phyloP scores from a whole-genome alignment of 2,888 invertebrate genomes.

The Pristionchus mayeri region DNA sequence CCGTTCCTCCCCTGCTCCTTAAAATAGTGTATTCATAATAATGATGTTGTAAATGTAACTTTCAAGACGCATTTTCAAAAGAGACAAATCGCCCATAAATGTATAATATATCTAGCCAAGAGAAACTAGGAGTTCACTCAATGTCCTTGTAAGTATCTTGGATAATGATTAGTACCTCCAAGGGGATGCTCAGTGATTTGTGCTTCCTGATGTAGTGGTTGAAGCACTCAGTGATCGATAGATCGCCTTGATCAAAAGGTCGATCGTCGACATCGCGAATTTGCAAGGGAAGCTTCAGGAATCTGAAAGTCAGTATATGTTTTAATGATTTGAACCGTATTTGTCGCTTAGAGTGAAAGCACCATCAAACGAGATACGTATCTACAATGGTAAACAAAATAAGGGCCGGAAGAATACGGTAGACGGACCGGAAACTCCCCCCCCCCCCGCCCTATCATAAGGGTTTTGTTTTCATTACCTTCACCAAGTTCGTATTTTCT shows the following conservation, averaged over 20 bases:
- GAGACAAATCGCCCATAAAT: too few relatives aligned
- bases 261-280: slow-evolving; percentile 57
- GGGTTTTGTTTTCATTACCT: background rate
- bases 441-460: too few relatives aligned
- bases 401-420: too few relatives aligned
- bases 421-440: too few relatives aligned
- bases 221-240: slow-evolving; percentile 53
- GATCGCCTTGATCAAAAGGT: slow-evolving; percentile 50
- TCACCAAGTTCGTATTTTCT: background rate
- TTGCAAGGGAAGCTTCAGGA: slow-evolving; percentile 57
- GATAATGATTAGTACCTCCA: too few relatives aligned
- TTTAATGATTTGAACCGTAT: background rate
- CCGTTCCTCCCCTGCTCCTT: background rate
- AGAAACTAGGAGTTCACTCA: background rate
- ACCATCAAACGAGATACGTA: too few relatives aligned
- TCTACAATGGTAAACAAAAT: too few relatives aligned
- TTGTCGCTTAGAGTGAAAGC: background rate
- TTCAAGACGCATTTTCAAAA: background rate
- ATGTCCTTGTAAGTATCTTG: too few relatives aligned
- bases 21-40: background rate
- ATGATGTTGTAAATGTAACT: too few relatives aligned
- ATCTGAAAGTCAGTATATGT: slow-evolving; percentile 33
- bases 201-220: slow-evolving; percentile 41
- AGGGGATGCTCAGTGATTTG: background rate
- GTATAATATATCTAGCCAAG: background rate